A percentile compares a stretch with the other conserved stretches of the same genome.
Evolutionary conservation across 2,797 vertebrate species (phyloP).

Genomic region (Acipenser oxyrinchus): DNA sequence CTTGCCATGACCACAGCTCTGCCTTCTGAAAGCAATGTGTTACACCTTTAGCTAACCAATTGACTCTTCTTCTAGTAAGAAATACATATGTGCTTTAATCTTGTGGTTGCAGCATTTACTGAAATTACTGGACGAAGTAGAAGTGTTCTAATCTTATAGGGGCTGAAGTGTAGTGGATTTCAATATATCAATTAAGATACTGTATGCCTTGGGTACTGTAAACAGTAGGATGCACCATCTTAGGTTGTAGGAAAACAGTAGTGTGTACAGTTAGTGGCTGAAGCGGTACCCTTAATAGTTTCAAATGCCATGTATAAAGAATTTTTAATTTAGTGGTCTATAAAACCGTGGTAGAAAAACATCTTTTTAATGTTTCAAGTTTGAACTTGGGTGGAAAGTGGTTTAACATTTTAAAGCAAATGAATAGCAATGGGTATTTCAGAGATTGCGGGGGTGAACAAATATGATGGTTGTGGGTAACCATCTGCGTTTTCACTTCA

Average conservation of each 20-base stretch:
- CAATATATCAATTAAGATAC: not conserved
- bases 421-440: not conserved
- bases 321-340: too few relatives aligned
- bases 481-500: conserved; percentile 14
- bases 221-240: too few relatives aligned
- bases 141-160: not conserved
- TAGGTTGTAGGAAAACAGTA: too few relatives aligned
- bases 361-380: not conserved
- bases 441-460: not conserved
- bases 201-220: too few relatives aligned
- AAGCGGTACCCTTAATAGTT: too few relatives aligned
- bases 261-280: too few relatives aligned
- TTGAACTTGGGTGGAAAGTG: not conserved
- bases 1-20: not conserved
- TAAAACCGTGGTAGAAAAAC: too few relatives aligned
- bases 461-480: conserved; percentile 16
- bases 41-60: not conserved
- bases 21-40: not conserved
- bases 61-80: not conserved
- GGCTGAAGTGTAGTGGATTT: not conserved
- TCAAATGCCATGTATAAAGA: too few relatives aligned
- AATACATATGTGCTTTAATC: not conserved
- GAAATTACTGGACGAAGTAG: not conserved
- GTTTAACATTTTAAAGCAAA: not conserved
- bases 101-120: not conserved